Evolutionary conservation across 2,888 invertebrate genomes (phyloP).

Genomic region (Eubasilissa splendida): DNA sequence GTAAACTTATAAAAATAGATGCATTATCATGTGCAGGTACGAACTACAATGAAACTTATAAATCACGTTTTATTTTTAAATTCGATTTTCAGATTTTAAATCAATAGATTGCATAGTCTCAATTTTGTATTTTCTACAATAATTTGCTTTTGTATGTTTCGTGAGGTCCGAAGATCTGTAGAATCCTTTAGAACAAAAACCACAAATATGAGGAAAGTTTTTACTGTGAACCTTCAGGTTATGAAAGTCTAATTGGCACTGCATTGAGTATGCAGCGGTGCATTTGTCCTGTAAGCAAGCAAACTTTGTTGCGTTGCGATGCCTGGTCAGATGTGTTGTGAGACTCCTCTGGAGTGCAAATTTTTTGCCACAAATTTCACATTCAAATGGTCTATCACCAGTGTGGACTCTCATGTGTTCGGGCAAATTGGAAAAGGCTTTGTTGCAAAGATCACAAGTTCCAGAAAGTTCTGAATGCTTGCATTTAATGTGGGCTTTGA

Average conservation of each 20-base stretch:
- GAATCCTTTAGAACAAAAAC: slow-evolving; percentile 49
- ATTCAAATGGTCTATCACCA: slow-evolving; percentile 70
- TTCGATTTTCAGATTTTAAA: too few species aligned
- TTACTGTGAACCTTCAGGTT: slow-evolving; percentile 69
- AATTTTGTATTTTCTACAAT: slow-evolving; percentile 16
- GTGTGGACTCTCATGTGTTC: slow-evolving; percentile 74
- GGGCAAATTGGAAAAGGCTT: slow-evolving; percentile 72
- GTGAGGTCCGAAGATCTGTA: slow-evolving; percentile 26
- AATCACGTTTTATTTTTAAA: too few species aligned
- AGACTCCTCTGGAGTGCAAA: slow-evolving; percentile 66
- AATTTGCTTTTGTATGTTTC: slow-evolving; percentile 34
- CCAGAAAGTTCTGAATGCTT: slow-evolving; percentile 75
- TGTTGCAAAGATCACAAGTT: slow-evolving; percentile 70
- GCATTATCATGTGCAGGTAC: too few species aligned
- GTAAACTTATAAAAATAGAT: too few species aligned
- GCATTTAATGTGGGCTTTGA: slow-evolving; percentile 71
- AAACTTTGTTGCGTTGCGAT: slow-evolving; percentile 65
- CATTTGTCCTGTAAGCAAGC: slow-evolving; percentile 69
- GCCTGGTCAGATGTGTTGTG: slow-evolving; percentile 67
- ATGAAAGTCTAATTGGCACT: slow-evolving; percentile 69
- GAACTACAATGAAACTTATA: too few species aligned
- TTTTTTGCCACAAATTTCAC: slow-evolving; percentile 65
- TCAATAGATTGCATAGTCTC: background rate
- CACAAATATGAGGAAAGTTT: slow-evolving; percentile 67
- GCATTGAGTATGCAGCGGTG: slow-evolving; percentile 66